phyloP scores from a whole-genome alignment of 2,888 invertebrate genomes.

The Gisinianus flammeolus region DNA sequence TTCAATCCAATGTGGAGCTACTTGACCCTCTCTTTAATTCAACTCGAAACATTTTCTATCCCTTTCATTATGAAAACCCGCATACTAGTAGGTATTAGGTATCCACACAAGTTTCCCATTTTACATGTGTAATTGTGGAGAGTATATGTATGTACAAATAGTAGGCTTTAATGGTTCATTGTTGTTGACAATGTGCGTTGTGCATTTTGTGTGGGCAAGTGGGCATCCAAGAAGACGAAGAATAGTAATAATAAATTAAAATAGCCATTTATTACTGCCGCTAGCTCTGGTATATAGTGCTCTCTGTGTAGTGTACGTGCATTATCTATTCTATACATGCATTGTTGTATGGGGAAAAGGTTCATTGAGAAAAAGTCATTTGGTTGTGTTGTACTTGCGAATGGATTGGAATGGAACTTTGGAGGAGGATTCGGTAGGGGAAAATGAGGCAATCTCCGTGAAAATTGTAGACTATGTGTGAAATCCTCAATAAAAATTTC shows the following conservation, averaged over 20 bases:
- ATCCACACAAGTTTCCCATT: too few relatives aligned
- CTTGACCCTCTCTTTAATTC: not conserved
- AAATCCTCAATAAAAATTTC: constrained; percentile 36
- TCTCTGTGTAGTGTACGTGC: not conserved
- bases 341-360: not conserved
- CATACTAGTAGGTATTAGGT: too few relatives aligned
- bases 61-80: too few relatives aligned
- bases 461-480: constrained; percentile 27
- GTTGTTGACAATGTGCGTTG: too few relatives aligned
- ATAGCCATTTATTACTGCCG: not conserved
- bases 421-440: not conserved
- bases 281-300: not conserved
- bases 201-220: too few relatives aligned
- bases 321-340: not conserved
- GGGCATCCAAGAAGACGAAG: too few relatives aligned
- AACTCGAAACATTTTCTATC: not conserved
- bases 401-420: not conserved
- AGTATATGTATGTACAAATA: too few relatives aligned
- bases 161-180: too few relatives aligned
- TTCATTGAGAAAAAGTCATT: not conserved
- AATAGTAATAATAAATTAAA: not conserved
- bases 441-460: not conserved
- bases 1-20: too few relatives aligned
- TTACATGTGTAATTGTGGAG: too few relatives aligned
- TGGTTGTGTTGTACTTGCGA: not conserved